These are phyloP conservation scores for Leptinotarsa peninsularis DNA, from an alignment of 2,888 invertebrate genomes.

Conservation along the genomic window DNA sequence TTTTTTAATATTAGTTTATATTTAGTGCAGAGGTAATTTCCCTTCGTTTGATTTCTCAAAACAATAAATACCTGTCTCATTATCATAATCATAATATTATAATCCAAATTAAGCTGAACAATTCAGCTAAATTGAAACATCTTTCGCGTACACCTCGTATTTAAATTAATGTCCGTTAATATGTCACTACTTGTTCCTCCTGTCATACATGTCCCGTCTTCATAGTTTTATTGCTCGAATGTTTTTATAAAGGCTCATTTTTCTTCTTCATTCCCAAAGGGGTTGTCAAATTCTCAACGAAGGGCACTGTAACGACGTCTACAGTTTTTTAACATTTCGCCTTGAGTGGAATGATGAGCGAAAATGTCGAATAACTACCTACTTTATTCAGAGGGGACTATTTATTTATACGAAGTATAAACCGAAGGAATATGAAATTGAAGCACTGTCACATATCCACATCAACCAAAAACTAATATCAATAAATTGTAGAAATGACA, in stretches of 20 bases:
- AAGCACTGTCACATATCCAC: neutral
- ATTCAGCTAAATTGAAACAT: slow-evolving; percentile 2
- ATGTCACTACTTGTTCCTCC: slow-evolving; percentile 43
- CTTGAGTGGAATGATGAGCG: slow-evolving; percentile 20
- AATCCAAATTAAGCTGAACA: too few species aligned
- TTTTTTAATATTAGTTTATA: too few species aligned
- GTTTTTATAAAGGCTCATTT: slow-evolving; percentile 66
- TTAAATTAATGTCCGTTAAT: slow-evolving; percentile 33
- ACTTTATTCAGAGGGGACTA: slow-evolving; percentile 12
- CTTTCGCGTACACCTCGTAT: slow-evolving; percentile 23
- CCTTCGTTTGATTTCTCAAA: too few species aligned
- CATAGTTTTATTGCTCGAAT: slow-evolving; percentile 66
- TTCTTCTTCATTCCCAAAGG: slow-evolving; percentile 62
- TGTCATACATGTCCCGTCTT: slow-evolving; percentile 56
- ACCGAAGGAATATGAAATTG: neutral
- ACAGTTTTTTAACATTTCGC: slow-evolving; percentile 41
- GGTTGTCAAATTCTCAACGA: slow-evolving; percentile 61
- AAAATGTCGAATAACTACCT: slow-evolving; percentile 5
- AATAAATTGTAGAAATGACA: too few species aligned
- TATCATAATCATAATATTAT: too few species aligned
- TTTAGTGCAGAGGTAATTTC: too few species aligned
- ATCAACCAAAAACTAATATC: too few species aligned
- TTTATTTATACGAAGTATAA: slow-evolving; percentile 8
- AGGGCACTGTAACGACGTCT: slow-evolving; percentile 43
- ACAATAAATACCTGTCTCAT: neutral